These are phyloP conservation scores for Rhopalosiphum nymphaeae DNA, from an alignment of 2,888 invertebrate species.

Conservation along the genomic window DNA sequence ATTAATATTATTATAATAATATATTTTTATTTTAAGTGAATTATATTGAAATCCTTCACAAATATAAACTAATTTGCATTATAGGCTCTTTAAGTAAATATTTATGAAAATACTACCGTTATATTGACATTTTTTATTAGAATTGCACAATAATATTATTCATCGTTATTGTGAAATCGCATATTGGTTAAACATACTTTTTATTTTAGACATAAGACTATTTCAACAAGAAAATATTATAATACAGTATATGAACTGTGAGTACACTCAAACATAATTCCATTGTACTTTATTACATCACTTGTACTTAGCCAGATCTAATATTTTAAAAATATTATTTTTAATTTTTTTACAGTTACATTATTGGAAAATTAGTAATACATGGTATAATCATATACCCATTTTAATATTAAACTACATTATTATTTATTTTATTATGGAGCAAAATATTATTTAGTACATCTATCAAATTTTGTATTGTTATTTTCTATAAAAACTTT, in stretches of 20 bases:
- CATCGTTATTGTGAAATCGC: neutral
- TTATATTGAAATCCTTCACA: neutral
- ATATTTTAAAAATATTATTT: neutral
- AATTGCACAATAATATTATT: neutral
- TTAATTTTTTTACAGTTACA: neutral
- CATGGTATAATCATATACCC: neutral
- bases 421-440: neutral
- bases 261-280: neutral
- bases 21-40: neutral
- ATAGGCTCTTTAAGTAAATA: neutral
- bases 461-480: neutral
- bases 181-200: neutral
- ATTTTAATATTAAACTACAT: neutral
- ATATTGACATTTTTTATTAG: neutral
- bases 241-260: neutral
- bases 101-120: conserved; percentile 5
- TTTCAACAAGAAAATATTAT: conserved; percentile 8
- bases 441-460: neutral
- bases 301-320: neutral
- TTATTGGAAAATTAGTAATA: neutral
- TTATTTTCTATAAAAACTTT: neutral
- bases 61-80: neutral
- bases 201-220: neutral
- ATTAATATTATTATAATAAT: neutral
- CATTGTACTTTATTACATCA: neutral